These are phyloP conservation scores for Cetonia aurata DNA, from an alignment of 2,888 invertebrate genomes.

Conservation along the genomic window DNA sequence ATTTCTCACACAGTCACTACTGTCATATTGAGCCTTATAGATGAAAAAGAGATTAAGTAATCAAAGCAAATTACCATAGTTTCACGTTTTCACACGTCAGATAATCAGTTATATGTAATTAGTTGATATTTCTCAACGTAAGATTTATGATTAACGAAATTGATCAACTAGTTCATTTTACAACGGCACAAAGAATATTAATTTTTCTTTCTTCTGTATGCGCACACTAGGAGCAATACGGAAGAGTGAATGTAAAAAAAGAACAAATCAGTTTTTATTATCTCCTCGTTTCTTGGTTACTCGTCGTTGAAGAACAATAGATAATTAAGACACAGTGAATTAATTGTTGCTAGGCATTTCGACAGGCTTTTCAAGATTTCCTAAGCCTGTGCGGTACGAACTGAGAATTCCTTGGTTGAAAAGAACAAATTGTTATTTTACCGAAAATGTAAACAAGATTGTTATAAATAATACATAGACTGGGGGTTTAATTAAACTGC, in stretches of 20 bases:
- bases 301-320: slow-evolving; percentile 26
- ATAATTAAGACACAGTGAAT: slow-evolving; percentile 27
- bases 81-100: slow-evolving; percentile 14
- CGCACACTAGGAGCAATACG: slow-evolving; percentile 8
- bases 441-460: slow-evolving; percentile 20
- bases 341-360: slow-evolving; percentile 20
- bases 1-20: background rate
- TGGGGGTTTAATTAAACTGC: background rate
- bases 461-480: background rate
- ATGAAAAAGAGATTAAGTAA: slow-evolving; percentile 1
- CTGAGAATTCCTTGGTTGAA: background rate
- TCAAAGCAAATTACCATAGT: background rate
- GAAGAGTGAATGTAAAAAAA: slow-evolving; percentile 18
- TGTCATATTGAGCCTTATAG: too few species aligned
- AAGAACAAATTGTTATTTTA: slow-evolving; percentile 4
- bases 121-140: slow-evolving; percentile 17
- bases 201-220: slow-evolving; percentile 19
- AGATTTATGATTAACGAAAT: slow-evolving; percentile 32
- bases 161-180: slow-evolving; percentile 31
- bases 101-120: slow-evolving; percentile 22
- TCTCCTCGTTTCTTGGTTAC: background rate
- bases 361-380: background rate
- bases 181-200: slow-evolving; percentile 13
- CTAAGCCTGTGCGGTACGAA: slow-evolving; percentile 1
- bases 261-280: slow-evolving; percentile 17